Conservation (phyloP, 2,888 invertebrate species). For the Drosophila formosana region DNA sequence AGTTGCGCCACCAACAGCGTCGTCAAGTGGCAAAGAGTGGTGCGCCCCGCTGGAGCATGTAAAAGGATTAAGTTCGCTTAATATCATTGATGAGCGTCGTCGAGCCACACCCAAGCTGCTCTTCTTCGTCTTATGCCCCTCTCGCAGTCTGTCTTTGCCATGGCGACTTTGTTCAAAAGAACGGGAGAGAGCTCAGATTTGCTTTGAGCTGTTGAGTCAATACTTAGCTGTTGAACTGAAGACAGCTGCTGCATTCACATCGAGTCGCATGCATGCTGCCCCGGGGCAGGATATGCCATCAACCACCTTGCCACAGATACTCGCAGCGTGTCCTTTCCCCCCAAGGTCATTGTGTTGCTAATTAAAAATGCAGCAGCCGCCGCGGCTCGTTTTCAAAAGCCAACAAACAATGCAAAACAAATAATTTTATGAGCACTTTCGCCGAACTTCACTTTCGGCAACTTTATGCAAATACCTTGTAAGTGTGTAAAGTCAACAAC, state of each 20-base stretch:
- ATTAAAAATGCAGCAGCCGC: slow-evolving; percentile 66
- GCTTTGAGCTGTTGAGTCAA: slow-evolving; percentile 54
- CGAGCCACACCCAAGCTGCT: slow-evolving; percentile 19
- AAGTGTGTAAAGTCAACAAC: slow-evolving; percentile 27
- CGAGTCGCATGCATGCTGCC: neutral
- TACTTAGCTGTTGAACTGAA: slow-evolving; percentile 31
- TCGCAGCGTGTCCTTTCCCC: neutral
- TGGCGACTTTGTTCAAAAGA: slow-evolving; percentile 55
- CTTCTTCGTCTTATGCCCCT: neutral
- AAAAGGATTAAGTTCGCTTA: slow-evolving; percentile 79
- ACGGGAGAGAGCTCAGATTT: slow-evolving; percentile 57
- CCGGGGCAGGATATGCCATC: neutral
- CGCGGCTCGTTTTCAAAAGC: slow-evolving; percentile 19
- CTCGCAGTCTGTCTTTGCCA: slow-evolving; percentile 17
- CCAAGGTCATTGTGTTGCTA: slow-evolving; percentile 65
- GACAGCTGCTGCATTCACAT: slow-evolving; percentile 67
- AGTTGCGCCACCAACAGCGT: slow-evolving; percentile 6
- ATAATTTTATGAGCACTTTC: slow-evolving; percentile 46
- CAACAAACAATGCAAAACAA: slow-evolving; percentile 25
- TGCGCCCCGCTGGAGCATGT: slow-evolving; percentile 63
- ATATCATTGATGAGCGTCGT: slow-evolving; percentile 76
- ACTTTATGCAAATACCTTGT: slow-evolving; percentile 72
- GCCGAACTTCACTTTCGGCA: slow-evolving; percentile 22
- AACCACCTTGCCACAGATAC: slow-evolving; percentile 7
- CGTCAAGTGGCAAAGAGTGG: slow-evolving; percentile 57